phyloP scores from a whole-genome alignment of 2,113 vertebrate species.

The Osmerus eperlanus region DNA sequence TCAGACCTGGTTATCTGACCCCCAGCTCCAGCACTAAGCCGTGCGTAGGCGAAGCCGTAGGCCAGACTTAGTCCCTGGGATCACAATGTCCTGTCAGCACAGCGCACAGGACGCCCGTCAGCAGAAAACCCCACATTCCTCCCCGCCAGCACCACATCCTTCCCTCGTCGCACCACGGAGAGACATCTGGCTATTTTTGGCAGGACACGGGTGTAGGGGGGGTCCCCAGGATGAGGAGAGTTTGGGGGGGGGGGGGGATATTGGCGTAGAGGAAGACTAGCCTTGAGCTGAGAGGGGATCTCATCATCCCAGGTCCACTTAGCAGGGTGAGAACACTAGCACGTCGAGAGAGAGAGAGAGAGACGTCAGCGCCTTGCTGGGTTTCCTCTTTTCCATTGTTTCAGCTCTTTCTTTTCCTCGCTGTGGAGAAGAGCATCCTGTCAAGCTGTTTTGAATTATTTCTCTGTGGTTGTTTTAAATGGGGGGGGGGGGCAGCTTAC shows the following conservation, averaged over 20 bases:
- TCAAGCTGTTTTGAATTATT: slow-evolving; percentile 37
- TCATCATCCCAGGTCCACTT: background rate
- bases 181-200: slow-evolving; percentile 9
- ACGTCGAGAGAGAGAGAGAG: background rate
- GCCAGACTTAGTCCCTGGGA: slow-evolving; percentile 18
- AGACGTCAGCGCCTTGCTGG: background rate
- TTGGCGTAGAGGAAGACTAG: background rate
- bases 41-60: slow-evolving; percentile 12
- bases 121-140: slow-evolving; percentile 63
- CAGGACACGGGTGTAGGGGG: background rate
- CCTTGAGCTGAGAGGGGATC: background rate
- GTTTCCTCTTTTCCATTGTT: slow-evolving; percentile 36
- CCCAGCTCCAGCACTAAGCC: background rate
- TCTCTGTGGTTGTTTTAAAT: slow-evolving; percentile 35
- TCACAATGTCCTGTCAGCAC: slow-evolving; percentile 41
- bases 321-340: background rate
- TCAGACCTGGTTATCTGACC: background rate
- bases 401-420: slow-evolving; percentile 34
- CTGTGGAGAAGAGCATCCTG: slow-evolving; percentile 23
- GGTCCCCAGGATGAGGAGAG: background rate
- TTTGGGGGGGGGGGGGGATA: background rate
- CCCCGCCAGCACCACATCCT: slow-evolving; percentile 62
- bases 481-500: slow-evolving; percentile 18
- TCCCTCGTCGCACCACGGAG: slow-evolving; percentile 42
- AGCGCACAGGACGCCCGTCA: slow-evolving; percentile 56